Percentiles rank a stretch among this genome's conserved stretches.
Evolutionary conservation across 1,140 invertebrate genomes (phyloP).

Genomic region (Macrosteles quadrilineatus): DNA sequence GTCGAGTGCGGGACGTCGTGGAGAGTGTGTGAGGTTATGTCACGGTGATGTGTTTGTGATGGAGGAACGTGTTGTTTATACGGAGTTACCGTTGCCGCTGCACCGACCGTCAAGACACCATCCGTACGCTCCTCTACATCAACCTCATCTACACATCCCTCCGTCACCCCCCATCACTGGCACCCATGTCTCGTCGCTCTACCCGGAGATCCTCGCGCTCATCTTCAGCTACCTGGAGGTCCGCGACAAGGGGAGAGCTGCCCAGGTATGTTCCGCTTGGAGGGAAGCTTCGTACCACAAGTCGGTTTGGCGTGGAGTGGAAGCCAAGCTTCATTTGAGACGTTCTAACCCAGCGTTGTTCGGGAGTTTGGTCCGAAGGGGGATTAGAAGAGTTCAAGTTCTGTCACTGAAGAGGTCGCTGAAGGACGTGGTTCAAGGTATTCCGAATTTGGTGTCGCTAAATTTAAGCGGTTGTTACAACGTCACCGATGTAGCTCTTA

Average conservation of each 20-base stretch:
- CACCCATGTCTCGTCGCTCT: conserved; percentile 83
- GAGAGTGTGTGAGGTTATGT: conserved; percentile 31
- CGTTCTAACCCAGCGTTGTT: conserved; percentile 82
- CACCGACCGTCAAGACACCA: conserved; percentile 23
- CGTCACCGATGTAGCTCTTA: conserved; percentile 78
- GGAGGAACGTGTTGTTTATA: conserved; percentile 28
- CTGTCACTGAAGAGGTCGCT: conserved; percentile 82
- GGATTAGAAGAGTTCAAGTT: conserved; percentile 87
- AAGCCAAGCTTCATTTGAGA: conserved; percentile 85
- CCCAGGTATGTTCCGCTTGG: conserved; percentile 89
- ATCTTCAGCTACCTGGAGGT: conserved; percentile 91
- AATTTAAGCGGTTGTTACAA: conserved; percentile 93
- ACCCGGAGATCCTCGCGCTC: conserved; percentile 88
- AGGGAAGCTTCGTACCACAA: conserved; percentile 88
- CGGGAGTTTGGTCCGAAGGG: conserved; percentile 79
- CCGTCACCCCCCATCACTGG: conserved; percentile 52
- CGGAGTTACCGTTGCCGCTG: conserved; percentile 27
- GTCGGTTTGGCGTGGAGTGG: conserved; percentile 90
- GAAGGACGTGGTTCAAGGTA: conserved; percentile 80
- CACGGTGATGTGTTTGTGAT: conserved; percentile 20
- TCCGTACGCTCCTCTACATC: conserved; percentile 51
- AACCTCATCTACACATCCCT: conserved; percentile 46
- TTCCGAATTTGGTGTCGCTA: conserved; percentile 83
- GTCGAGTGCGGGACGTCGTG: conserved; percentile 43
- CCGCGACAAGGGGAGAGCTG: conserved; percentile 79